These are phyloP conservation scores for Chymomyza fuscimana DNA, from an alignment of 2,888 invertebrate species.

Conservation along the genomic window DNA sequence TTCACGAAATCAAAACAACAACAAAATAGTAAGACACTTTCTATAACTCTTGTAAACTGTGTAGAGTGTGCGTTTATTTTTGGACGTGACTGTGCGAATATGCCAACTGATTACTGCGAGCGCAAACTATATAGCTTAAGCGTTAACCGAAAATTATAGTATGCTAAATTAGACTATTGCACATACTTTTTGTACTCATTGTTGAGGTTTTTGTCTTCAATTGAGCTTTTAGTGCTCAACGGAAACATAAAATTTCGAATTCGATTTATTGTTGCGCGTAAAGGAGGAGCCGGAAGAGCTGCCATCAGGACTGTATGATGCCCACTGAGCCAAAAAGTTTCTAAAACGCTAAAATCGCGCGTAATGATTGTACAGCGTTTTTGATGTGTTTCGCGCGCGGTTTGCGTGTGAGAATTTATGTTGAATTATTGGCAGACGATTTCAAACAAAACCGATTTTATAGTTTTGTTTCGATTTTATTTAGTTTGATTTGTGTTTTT, in stretches of 20 bases:
- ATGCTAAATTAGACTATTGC: conserved; percentile 16
- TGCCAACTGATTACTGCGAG: conserved; percentile 9
- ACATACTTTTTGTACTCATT: conserved; percentile 23
- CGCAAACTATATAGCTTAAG: conserved; percentile 22
- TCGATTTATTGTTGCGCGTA: conserved; percentile 77
- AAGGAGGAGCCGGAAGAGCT: conserved; percentile 66
- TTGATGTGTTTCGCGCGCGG: conserved; percentile 24
- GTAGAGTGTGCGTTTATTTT: conserved; percentile 11
- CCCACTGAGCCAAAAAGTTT: conserved; percentile 78
- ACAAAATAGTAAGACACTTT: conserved; percentile 6
- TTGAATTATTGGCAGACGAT: conserved; percentile 30
- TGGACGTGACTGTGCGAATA: conserved; percentile 9
- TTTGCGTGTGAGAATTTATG: conserved; percentile 23
- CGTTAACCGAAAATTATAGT: conserved; percentile 15
- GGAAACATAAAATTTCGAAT: conserved; percentile 79
- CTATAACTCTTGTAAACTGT: conserved; percentile 3
- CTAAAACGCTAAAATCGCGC: conserved; percentile 69
- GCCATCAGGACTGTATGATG: conserved; percentile 69
- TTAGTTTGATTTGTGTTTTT: conserved; percentile 32
- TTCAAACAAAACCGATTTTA: conserved; percentile 1
- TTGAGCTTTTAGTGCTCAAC: conserved; percentile 65
- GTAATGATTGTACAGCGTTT: conserved; percentile 3
- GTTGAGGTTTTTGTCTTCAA: conserved; percentile 36
- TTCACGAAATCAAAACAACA: conserved; percentile 5
- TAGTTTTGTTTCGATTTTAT: conserved; percentile 9